A percentile compares a stretch with the other conserved stretches of the same genome.
Conservation (phyloP, 2,797 vertebrate species). For the Oryzias sinensis region DNA sequence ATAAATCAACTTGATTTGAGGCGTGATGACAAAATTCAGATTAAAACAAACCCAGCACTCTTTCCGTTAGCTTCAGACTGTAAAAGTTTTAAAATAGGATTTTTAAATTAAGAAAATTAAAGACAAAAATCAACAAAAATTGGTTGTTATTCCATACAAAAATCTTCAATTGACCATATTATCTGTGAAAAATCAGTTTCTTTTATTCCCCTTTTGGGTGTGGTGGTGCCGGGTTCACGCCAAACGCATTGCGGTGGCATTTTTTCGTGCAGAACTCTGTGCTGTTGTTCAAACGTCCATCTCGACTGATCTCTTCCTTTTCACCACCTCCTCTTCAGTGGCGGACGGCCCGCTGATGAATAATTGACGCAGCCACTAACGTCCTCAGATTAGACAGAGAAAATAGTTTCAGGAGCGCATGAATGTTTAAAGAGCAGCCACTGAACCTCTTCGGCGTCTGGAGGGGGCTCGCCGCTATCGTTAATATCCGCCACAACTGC, state of each 20-base stretch:
- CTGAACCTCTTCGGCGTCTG: constrained; percentile 62
- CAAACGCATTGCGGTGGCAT: constrained; percentile 6
- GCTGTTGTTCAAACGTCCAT: constrained; percentile 46
- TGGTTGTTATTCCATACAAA: too few relatives aligned
- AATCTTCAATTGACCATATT: too few relatives aligned
- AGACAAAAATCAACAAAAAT: too few relatives aligned
- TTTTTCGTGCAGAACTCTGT: constrained; percentile 28
- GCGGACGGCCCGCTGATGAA: constrained; percentile 67
- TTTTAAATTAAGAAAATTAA: too few relatives aligned
- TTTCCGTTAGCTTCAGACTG: too few relatives aligned
- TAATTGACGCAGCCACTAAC: constrained; percentile 72
- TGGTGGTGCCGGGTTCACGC: constrained; percentile 2
- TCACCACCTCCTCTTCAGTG: constrained; percentile 55
- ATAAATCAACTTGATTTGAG: too few relatives aligned
- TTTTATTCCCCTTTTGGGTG: constrained; percentile 1
- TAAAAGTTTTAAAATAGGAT: too few relatives aligned
- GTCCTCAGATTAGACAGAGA: constrained; percentile 77
- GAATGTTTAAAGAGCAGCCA: constrained; percentile 81
- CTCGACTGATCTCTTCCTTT: constrained; percentile 50
- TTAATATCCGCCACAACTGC: constrained; percentile 66
- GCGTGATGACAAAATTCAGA: too few relatives aligned
- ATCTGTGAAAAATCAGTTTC: neutral
- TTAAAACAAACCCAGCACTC: too few relatives aligned
- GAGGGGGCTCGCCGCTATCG: constrained; percentile 55
- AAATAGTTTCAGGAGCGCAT: constrained; percentile 77